Base-by-base conservation (phyloP, 2,888 invertebrate genomes). In the Patella depressa region DNA sequence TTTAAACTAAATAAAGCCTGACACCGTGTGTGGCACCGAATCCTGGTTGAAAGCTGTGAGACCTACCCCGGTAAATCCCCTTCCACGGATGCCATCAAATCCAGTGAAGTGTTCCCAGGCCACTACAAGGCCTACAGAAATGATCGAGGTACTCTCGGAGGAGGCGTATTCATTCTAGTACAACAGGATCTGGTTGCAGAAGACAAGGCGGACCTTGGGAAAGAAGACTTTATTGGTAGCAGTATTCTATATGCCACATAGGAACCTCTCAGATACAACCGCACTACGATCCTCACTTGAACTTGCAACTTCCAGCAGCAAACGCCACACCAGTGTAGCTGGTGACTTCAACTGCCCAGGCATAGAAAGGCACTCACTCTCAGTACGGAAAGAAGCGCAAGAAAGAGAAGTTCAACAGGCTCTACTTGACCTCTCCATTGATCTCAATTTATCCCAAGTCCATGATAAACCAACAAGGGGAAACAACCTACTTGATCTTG, bases 271-370 rank as follows among this genome's bases (percentile, higher is more conserved):
- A 34, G 34, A 2, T 34, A 34, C 2, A 34, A 53, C 17, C 9
- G 71, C 53, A 29, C 73, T 57, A 4, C 53, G 11, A 11, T 71
- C 11, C 54, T 72, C 69, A 14, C 72, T 57, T 29, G 17, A 12
- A 15, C 17, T n/a, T 53, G 45, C 29, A 55, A 19, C 1, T 2
- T 2, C 19, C 9, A n/a, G 0, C 19, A 70, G n/a, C 3, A 3
- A 9, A 19, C 73, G 70, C 17, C 9, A 73, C 17, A 19, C 70
- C 4, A 73, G 59, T 0, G 34, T 73, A 19, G 14, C 73, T 53
- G 77, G 77, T 14, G 73, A 78, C 59, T 78, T 78, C 65, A 78
- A 78, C 45, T 78, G 78, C 71, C 77, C 74, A 3, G 54, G 69
- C 54, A 73, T 74, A 24, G 15, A 73, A 3, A 72, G 72, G 72